Evolutionary conservation across 2,113 vertebrate species (phyloP), one percentile per base, ranked within the genome.

Genomic region (Trematomus loennbergii): DNA sequence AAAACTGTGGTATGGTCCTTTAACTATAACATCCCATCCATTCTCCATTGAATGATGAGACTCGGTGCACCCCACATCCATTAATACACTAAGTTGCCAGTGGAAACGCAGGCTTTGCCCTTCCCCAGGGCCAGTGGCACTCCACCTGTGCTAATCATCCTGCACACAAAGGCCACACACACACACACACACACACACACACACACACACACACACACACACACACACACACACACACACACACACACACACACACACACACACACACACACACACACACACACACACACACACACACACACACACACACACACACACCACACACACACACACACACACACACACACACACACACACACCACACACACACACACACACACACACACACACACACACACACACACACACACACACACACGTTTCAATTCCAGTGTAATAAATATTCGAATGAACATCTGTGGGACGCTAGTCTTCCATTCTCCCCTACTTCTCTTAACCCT

Each of bases 361-460:
- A 48, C 55, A 45, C 49, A 50, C 53, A 50, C 25, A 48, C 55
- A 45, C 49, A 55, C 53, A 50, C 25, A 48, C 55, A 45, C 49
- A 50, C 53, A 50, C 25, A 48, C 55, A 36, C 53, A 53, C 81
- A 83, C 81, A 83, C 63, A 59, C 29, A 50, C 66, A 43, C 36
- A 63, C 46, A 50, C 64, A 77, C 13, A 75, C 52, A 45, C 49
- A 50, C 52, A 50, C 25, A n/a, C 77, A 50, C 52, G 45, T 82
- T 73, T 72, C 55, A 63, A 43, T 76, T 62, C 58, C 67, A 60
- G 57, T 20, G 78, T 53, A 72, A 79, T 78, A 82, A 78, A 86
- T 74, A 86, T 78, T 78, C 49, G 67, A 79, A 84, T 68, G 78
- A 84, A 48, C 78, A 81, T 73, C 82, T 82, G 86, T 10, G 16